Conservation (phyloP, 2,797 vertebrate species). For the Platalea minor region DNA sequence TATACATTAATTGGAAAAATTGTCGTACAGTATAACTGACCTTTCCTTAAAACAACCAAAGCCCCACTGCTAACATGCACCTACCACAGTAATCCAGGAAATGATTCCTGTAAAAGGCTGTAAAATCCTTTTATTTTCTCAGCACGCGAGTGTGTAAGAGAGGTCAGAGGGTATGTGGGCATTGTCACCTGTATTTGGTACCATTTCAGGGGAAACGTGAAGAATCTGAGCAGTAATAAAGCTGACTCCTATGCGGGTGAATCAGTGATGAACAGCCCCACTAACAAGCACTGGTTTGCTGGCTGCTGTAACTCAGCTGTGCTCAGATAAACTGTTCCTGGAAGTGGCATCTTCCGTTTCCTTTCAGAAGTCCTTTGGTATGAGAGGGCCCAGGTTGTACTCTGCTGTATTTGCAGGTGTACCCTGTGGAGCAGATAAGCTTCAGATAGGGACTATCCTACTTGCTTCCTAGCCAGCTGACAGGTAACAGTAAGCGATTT, state of each 20-base stretch:
- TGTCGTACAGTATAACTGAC: not conserved
- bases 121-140: not conserved
- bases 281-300: not conserved
- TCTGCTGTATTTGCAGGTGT: not conserved
- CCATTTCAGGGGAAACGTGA: not conserved
- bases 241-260: not conserved
- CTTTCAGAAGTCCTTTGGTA: not conserved
- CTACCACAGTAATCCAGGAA: not conserved
- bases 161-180: not conserved
- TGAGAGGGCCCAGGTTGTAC: not conserved
- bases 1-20: not conserved
- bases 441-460: not conserved
- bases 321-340: not conserved
- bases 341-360: not conserved
- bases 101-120: not conserved
- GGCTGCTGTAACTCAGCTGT: not conserved
- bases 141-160: not conserved
- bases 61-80: rapidly evolving
- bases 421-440: not conserved
- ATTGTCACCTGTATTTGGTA: not conserved
- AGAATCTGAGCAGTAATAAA: not conserved
- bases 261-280: not conserved
- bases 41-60: not conserved
- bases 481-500: not conserved
- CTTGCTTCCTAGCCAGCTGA: not conserved